phyloP scores from a whole-genome alignment of 2,797 vertebrate species.

The Gouania willdenowi region DNA sequence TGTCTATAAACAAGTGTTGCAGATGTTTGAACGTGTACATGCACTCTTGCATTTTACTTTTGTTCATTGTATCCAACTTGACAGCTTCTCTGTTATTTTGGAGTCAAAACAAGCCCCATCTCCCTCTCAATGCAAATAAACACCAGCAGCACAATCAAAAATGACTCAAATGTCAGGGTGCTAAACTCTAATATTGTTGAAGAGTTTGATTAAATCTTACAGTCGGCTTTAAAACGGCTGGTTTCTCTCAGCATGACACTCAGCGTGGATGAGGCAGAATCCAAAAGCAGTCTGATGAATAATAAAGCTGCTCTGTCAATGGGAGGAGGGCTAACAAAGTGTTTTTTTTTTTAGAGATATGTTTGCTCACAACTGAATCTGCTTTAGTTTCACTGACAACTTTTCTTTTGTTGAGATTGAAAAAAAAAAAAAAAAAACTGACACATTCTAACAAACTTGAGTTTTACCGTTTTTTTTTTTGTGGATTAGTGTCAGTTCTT shows the following conservation, averaged over 20 bases:
- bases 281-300: constrained; percentile 2
- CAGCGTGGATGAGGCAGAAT: constrained; percentile 3
- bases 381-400: background rate
- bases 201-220: constrained; percentile 18
- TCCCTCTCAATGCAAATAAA: no score
- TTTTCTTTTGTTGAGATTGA: no score
- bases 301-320: background rate
- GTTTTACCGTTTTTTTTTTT: constrained; percentile 5
- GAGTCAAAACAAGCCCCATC: no score
- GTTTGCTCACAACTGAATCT: no score
- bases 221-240: background rate
- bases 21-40: no score
- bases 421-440: constrained; percentile 24
- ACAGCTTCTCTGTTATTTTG: no score
- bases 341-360: no score
- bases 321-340: no score
- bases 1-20: no score
- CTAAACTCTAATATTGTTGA: background rate
- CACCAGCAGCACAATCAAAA: background rate
- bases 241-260: constrained; percentile 7
- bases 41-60: no score
- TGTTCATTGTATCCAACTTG: background rate
- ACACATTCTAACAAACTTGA: constrained; percentile 19
- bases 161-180: background rate
- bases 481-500: background rate